Conservation (phyloP, 2,797 vertebrate genomes). For the Paramormyrops hopkinsi region DNA sequence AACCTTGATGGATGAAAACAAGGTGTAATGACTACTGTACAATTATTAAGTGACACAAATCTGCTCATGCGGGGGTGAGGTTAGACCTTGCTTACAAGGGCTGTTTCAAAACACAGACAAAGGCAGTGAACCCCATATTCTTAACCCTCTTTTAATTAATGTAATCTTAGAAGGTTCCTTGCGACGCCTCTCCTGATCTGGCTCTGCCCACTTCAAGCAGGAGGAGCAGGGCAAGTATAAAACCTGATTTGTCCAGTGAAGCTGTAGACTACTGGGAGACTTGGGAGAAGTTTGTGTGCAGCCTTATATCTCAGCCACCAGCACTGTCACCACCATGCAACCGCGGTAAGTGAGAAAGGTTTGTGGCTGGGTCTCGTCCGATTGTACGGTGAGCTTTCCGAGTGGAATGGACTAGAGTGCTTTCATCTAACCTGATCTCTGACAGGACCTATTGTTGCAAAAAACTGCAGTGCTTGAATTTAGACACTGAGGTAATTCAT, state of each 20-base stretch:
- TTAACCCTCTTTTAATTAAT: slow-evolving; percentile 46
- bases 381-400: background rate
- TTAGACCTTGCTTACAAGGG: slow-evolving; percentile 24
- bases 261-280: slow-evolving; percentile 15
- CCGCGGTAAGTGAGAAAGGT: background rate
- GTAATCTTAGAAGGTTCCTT: slow-evolving; percentile 34
- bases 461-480: background rate
- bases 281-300: background rate
- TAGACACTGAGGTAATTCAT: background rate
- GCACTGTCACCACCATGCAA: background rate
- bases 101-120: slow-evolving; percentile 41
- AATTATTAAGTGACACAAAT: background rate
- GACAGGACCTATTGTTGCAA: background rate
- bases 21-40: background rate
- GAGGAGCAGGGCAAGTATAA: slow-evolving; percentile 39
- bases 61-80: background rate
- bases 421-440: background rate
- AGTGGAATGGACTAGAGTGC: background rate
- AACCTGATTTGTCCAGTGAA: slow-evolving; percentile 33
- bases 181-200: slow-evolving; percentile 31
- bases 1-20: background rate
- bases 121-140: slow-evolving; percentile 24
- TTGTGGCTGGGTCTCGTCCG: background rate
- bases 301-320: background rate
- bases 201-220: slow-evolving; percentile 30